Evolutionary conservation across 2,888 invertebrate genomes (phyloP), one percentile per base, ranked within the genome.

Genomic region (Xestoiulus laeticollis): DNA sequence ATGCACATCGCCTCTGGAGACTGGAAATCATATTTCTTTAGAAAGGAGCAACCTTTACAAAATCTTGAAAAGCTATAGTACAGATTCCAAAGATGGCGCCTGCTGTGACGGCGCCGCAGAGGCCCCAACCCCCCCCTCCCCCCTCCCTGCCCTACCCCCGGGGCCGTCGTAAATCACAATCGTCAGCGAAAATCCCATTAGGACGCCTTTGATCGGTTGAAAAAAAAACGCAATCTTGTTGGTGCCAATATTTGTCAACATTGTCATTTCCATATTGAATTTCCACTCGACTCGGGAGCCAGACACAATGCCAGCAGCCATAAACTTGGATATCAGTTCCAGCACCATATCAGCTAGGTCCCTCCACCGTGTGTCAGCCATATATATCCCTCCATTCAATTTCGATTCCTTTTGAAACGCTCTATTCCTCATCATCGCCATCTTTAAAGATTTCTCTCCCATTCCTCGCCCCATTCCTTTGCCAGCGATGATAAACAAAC

Each of bases 161-260:
- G 22, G 78, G 30, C 26, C 12, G 30, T 30, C 78, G 30, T 78
- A 78, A 30, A 78, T 78, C 78, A 78, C 78, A 78, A 78, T 78
- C 78, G 78, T 78, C 78, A 78, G 78, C 78, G 78, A 26, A 78
- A 78, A 78, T 78, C 78, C 78, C 78, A 78, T 78, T 78, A 78
- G 78, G 30, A 26, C 78, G 26, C 78, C 78, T 78, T 78, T 78
- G 78, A 78, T 78, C 26, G 26, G 78, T 26, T 78, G 78, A 78
- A 78, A 78, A 78, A 78, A 78, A 78, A 78, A 78, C 38, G 78
- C 30, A 78, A 78, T 78, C 78, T 78, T 30, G 78, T 78, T 78
- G 78, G 78, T 78, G 78, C 78, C 78, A 78, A 78, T 78, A 78
- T 78, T 78, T 78, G 78, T 78, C 78, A 78, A 78, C 78, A 78